Conservation (phyloP, 2,888 invertebrate genomes). For the Thymelicus acteon region DNA sequence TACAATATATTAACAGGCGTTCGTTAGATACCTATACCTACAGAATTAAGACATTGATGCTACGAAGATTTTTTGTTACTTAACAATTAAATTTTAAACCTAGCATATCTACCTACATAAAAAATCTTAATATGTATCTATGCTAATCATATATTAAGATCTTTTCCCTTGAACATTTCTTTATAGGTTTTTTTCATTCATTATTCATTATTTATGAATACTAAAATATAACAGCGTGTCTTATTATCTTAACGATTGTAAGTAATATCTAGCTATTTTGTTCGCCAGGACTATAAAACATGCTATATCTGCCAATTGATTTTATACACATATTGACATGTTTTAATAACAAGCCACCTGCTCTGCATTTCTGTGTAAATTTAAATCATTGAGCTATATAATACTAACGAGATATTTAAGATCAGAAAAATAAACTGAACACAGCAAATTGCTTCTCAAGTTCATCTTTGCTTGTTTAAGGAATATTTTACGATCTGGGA, state of each 20-base stretch:
- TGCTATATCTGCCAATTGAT: not conserved
- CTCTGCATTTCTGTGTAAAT: slow-evolving; percentile 2
- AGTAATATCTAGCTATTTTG: not conserved
- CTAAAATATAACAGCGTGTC: not conserved
- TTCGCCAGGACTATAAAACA: not conserved
- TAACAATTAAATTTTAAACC: no score
- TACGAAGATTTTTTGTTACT: no score
- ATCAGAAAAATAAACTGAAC: slow-evolving; percentile 7
- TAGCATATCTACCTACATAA: no score
- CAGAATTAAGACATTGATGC: no score
- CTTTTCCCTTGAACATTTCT: not conserved
- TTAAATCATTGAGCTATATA: slow-evolving; percentile 6
- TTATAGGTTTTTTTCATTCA: not conserved
- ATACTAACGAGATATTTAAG: slow-evolving; percentile 15
- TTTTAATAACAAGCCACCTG: slow-evolving; percentile 6
- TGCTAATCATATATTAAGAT: no score
- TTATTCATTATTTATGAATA: not conserved
- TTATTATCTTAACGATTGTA: not conserved
- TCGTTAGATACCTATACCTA: no score
- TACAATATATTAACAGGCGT: no score
- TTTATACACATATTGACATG: not conserved
- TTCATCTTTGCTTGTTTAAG: slow-evolving; percentile 7
- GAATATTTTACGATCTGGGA: slow-evolving; percentile 18
- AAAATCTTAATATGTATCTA: no score
- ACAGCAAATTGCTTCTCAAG: slow-evolving; percentile 3